A percentile compares a stretch with the other conserved stretches of the same genome.
phyloP scores from a whole-genome alignment of 2,888 invertebrate genomes.

The Chrysina gloriosa region DNA sequence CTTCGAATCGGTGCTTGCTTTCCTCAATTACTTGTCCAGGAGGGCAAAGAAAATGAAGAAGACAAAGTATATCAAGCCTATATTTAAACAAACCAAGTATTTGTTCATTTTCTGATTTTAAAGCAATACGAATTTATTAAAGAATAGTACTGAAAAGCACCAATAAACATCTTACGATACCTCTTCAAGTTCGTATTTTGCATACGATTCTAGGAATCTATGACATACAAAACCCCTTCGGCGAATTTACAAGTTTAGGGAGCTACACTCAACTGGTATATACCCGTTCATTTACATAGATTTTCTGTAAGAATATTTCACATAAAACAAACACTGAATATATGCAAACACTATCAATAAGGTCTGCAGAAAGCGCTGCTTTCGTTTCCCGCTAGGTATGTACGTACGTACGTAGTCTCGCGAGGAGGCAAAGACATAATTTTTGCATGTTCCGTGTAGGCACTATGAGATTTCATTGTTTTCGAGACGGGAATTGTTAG shows the following conservation, averaged over 20 bases:
- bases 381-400: neutral
- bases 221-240: neutral
- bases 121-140: too few species aligned
- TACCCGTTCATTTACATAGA: conserved; percentile 12
- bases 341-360: conserved; percentile 15
- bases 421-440: neutral
- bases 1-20: too few species aligned
- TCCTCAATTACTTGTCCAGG: too few species aligned
- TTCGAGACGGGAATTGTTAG: conserved; percentile 8
- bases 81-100: too few species aligned
- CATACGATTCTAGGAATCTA: neutral
- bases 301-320: conserved; percentile 5
- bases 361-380: neutral
- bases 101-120: too few species aligned
- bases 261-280: neutral
- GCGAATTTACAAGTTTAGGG: neutral
- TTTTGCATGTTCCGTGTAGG: conserved; percentile 1
- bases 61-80: too few species aligned
- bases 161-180: neutral
- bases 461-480: conserved; percentile 10
- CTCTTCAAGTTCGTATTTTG: neutral
- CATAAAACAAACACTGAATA: conserved; percentile 1
- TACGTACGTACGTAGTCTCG: neutral
- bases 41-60: too few species aligned
- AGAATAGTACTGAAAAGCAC: too few species aligned